These are phyloP conservation scores for Gisinianus flammeolus DNA, from an alignment of 2,888 invertebrate genomes.

Conservation along the genomic window DNA sequence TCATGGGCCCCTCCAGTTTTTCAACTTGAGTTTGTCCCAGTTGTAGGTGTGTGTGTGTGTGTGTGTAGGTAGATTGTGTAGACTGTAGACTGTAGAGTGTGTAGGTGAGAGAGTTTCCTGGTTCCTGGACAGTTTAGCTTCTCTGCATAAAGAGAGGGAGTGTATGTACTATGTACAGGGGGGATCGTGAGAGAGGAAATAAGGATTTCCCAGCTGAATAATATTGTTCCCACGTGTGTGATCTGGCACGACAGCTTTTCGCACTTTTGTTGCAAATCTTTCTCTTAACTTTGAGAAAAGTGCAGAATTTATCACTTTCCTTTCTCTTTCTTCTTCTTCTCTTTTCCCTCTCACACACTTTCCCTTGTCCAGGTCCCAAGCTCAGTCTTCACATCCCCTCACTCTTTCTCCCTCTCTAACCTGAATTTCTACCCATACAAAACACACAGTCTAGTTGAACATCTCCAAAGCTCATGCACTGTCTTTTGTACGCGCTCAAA, in stretches of 20 bases:
- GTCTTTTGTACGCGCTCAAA: too few species aligned
- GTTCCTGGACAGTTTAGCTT: too few species aligned
- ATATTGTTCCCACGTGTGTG: slow-evolving; percentile 56
- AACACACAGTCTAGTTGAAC: too few species aligned
- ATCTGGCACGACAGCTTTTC: slow-evolving; percentile 52
- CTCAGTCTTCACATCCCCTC: too few species aligned
- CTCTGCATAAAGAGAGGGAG: background rate
- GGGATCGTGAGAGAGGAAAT: background rate
- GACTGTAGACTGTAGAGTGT: background rate
- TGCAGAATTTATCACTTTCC: slow-evolving; percentile 51
- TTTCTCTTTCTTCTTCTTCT: slow-evolving; percentile 6
- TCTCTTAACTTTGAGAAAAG: slow-evolving; percentile 44
- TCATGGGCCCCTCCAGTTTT: background rate
- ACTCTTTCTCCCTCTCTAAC: too few species aligned
- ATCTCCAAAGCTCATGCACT: too few species aligned
- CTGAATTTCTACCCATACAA: too few species aligned
- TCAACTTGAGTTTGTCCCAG: background rate
- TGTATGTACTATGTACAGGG: background rate
- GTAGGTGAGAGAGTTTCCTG: background rate
- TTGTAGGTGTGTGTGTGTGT: background rate
- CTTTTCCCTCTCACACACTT: background rate
- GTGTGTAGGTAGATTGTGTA: background rate
- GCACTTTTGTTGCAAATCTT: slow-evolving; percentile 53
- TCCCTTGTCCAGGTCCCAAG: too few species aligned
- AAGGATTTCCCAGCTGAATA: slow-evolving; percentile 50